These are phyloP conservation scores for Diprion similis DNA, from an alignment of 1,140 invertebrate species.

Conservation along the genomic window DNA sequence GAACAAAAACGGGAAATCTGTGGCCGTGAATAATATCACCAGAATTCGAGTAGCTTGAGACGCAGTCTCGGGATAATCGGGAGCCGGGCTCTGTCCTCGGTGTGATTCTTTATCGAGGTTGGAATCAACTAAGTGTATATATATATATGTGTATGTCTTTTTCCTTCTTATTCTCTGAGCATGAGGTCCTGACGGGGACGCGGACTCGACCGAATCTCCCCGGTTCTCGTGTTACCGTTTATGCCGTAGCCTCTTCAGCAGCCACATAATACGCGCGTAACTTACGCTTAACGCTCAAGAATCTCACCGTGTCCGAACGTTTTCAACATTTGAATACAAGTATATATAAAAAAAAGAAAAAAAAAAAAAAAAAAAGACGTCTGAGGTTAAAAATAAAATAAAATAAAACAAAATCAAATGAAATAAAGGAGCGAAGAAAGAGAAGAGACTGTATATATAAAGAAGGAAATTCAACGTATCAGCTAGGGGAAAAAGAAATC, in stretches of 20 bases:
- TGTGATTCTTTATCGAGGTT: constrained; percentile 6
- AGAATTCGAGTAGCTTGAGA: not conserved
- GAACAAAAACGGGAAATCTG: not conserved
- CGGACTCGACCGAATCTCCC: not conserved
- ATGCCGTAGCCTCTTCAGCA: constrained; percentile 32
- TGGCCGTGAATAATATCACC: not conserved
- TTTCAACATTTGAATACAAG: constrained; percentile 21
- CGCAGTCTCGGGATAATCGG: not conserved
- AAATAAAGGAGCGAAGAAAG: too few relatives aligned
- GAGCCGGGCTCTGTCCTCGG: not conserved
- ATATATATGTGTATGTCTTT: not conserved
- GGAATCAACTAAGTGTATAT: not conserved
- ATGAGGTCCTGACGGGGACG: not conserved
- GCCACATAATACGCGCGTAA: constrained; percentile 39
- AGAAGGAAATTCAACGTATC: too few relatives aligned
- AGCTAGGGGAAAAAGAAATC: not conserved
- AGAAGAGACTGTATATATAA: too few relatives aligned
- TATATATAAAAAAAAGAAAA: constrained; percentile 25
- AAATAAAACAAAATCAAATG: too few relatives aligned
- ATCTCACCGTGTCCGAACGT: constrained; percentile 2
- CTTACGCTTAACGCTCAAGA: constrained; percentile 33
- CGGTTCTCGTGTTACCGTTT: constrained; percentile 44
- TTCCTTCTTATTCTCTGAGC: too few relatives aligned
- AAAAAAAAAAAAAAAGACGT: constrained; percentile 6
- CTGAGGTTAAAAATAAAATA: too few relatives aligned